Evolutionary conservation across 2,888 invertebrate genomes (phyloP), one percentile per base, ranked within the genome.

Genomic region (Calliphora vomitoria): DNA sequence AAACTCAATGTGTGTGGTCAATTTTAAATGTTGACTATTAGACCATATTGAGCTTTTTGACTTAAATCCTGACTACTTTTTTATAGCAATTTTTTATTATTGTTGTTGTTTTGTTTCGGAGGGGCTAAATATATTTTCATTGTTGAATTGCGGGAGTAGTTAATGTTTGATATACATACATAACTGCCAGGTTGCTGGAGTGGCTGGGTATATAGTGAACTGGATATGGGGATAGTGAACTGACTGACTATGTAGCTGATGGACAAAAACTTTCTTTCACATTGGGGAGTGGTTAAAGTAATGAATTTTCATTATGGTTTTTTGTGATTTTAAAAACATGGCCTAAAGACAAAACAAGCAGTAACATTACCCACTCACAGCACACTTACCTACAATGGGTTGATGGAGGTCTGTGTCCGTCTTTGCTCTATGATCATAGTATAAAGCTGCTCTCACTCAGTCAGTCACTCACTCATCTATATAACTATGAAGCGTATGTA

Each of bases 1-100:
- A 58, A 50, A 74, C 66, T 64, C 75, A 79, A 79, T 85, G 87
- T 87, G 87, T 87, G 87, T 87, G 87, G 87, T 75, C 87, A 87
- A 74, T 82, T 82, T 87, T 87, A 87, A 87, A 87, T 87, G 85
- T 64, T 82, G 85, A 75, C 87, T 87, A 82, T 87, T 87, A 87
- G 74, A 85, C 79, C 87, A 87, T 82, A 87, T 87, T 87, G 87
- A 82, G 85, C 85, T 79, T 69, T 85, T 85, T 79, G 69, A 85
- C 85, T 87, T 64, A 79, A 85, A 79, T 82, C 75, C 85, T 72
- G 76, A 80, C 83, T 76, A 50, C 35, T 44, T 72, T 76, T 79
- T 75, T 76, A 69, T 74, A 20, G 69, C 31, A 25, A 44, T 50
- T 71, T 15, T 8, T 44, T n/a, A n/a, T 44, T 38, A 69, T 74